Evolutionary conservation across 30 jellyfish, hydroid and myxozoan genomes (phyloP), one percentile per base, ranked within the genome.

Genomic region (Turritopsis dohrnii): DNA sequence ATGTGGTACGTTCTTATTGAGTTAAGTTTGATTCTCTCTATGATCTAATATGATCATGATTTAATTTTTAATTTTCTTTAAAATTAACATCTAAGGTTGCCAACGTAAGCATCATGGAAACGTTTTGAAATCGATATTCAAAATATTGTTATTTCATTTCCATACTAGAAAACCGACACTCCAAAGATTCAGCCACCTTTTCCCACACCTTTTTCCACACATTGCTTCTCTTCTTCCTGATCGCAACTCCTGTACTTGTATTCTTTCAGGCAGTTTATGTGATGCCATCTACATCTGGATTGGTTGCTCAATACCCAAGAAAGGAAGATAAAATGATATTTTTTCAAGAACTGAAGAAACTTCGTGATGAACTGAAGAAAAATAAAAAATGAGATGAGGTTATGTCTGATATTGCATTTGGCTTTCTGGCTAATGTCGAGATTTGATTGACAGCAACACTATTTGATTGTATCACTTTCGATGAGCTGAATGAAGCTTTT

Each of bases 241-340:
- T 5, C 13, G 60, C 9, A 5, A 3, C 9, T 41, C 13, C 13
- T 41, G 60, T 41, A 41, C 60, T 26, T 66, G 76, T 26, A 17
- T 0, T 72, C 60, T 69, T 84, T 24, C 75, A 93, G 98, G 81
- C 90, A 53, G 83, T 94, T 17, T 94, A 88, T 71, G 99, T 94
- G 21, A 94, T 94, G 99, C 99, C 99, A 8, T 94, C 99, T 16
- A 94, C 96, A 18, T 94, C 99, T 5, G 99, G 99, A 4, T 83
- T 96, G 60, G 94, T 96, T 29, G 88, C 89, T 86, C 77, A 96
- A 8, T 83, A 94, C 72, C 99, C 99, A 28, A 73, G 96, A 19
- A 81, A 83, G 54, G 77, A 90, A 24, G 99, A 94, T 66, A 94
- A 94, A 71, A 71, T 94, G 76, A 82, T 88, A 21, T 94, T 94